Evolutionary conservation across 2,888 invertebrate genomes (phyloP).

Genomic region (Anagyrus pseudococci): DNA sequence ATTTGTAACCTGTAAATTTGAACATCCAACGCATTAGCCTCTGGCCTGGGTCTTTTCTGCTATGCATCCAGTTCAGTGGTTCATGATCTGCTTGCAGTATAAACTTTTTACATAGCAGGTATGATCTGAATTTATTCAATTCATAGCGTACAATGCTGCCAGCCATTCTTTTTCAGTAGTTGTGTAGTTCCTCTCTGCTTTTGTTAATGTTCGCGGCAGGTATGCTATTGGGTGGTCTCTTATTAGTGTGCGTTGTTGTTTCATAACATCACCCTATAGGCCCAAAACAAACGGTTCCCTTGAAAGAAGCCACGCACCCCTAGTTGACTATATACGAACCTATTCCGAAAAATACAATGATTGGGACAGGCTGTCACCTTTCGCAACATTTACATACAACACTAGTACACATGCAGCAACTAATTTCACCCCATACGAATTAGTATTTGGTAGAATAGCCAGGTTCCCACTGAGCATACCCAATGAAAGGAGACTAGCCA

Average conservation of each 20-base stretch:
- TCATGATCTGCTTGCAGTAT: background rate
- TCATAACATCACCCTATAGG: conserved; percentile 6
- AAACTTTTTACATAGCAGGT: background rate
- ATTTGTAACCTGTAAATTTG: conserved; percentile 2
- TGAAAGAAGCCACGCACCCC: conserved; percentile 13
- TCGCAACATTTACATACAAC: conserved; percentile 16
- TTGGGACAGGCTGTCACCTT: conserved; percentile 13
- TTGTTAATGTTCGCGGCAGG: background rate
- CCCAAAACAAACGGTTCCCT: conserved; percentile 11
- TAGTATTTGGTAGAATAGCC: background rate
- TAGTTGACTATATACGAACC: conserved; percentile 7
- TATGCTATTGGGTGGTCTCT: background rate
- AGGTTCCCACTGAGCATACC: background rate
- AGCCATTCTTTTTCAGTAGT: background rate
- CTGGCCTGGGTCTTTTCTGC: background rate
- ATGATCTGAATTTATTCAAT: background rate
- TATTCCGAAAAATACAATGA: conserved; percentile 8
- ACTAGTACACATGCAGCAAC: background rate
- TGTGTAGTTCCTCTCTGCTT: background rate
- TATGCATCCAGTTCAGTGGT: conserved; percentile 5
- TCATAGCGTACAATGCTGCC: background rate
- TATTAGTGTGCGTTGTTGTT: too few relatives aligned
- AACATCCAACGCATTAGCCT: background rate
- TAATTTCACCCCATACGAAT: conserved; percentile 4
- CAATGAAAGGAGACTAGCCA: background rate